phyloP scores from a whole-genome alignment of 2,888 invertebrate species.

The Bruchidius siliquastri region DNA sequence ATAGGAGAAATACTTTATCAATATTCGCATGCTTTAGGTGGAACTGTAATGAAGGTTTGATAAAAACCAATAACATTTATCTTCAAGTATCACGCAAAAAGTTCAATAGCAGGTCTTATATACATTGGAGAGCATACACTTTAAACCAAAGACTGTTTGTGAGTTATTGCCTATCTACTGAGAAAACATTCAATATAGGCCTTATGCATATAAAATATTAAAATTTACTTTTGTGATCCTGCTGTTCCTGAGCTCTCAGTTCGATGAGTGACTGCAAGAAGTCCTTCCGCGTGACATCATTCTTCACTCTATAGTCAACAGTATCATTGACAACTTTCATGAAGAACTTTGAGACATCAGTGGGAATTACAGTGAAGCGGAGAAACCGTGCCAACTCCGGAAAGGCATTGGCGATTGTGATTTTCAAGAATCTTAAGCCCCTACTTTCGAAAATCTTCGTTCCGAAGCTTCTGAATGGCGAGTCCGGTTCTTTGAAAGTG shows the following conservation, averaged over 20 bases:
- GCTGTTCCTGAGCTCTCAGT: conserved; percentile 14
- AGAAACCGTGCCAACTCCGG: conserved; percentile 1
- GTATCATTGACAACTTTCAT: conserved; percentile 43
- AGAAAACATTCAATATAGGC: too few species aligned
- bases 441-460: conserved; percentile 1
- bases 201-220: too few species aligned
- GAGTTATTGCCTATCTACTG: too few species aligned
- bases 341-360: conserved; percentile 44
- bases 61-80: too few species aligned
- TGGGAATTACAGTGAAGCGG: neutral
- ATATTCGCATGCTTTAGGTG: too few species aligned
- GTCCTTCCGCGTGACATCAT: conserved; percentile 48
- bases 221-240: conserved; percentile 2
- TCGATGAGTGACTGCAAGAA: conserved; percentile 51
- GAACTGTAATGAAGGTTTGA: too few species aligned
- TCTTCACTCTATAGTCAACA: conserved; percentile 45
- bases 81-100: too few species aligned
- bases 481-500: conserved; percentile 49
- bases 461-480: conserved; percentile 40
- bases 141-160: too few species aligned
- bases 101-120: too few species aligned
- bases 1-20: too few species aligned
- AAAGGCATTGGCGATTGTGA: neutral
- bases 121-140: too few species aligned
- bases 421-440: neutral